Base-by-base conservation (phyloP, 2,888 invertebrate species). In the Cyclophora punctaria region DNA sequence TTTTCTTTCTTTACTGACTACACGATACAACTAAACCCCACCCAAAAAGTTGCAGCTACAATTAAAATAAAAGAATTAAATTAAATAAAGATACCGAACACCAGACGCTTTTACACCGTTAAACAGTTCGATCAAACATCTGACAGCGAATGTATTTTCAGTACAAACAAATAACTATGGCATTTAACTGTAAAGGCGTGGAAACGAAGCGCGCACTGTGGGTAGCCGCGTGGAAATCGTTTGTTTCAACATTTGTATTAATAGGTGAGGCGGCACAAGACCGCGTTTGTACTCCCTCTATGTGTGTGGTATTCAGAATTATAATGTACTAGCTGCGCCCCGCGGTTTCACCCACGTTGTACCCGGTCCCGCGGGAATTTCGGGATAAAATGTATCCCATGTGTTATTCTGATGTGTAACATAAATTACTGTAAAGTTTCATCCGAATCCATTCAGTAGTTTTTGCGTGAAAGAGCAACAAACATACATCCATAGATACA, bases 131-230 rank as follows among this genome's bases (percentile, higher is more conserved):
- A 80, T 80, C 75, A 75, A 78, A 81, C 81, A 78, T 72, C 75
- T 69, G 71, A 73, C 69, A 64, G 71, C 75, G 71, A 78, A 80
- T 81, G 81, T 83, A 80, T 84, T 84, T 84, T 81, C 78, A 79
- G 74, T 78, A 72, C 75, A 82, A 83, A 84, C 79, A 80, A 62
- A 64, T 62, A 60, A 60, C 52, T 37, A 37, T 20, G 20, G 37
- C 37, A 57, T 62, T 66, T 58, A 60, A 59, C 56, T 59, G 60
- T 60, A 58, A 63, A 60, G 52, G 58, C 51, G 57, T 63, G 64
- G 66, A 73, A 74, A 73, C 71, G 66, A 68, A 68, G 67, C 67
- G 63, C 59, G 58, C 48, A 47, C 48, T 44, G 50, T 45, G 53
- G 59, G 52, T 4, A 53, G 60, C 52, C 64, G 60, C 74, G 79